A percentile compares a stretch with the other conserved stretches of the same genome.
Evolutionary conservation across 2,888 invertebrate species (phyloP).

Genomic region (Didymodactylos carnosus): DNA sequence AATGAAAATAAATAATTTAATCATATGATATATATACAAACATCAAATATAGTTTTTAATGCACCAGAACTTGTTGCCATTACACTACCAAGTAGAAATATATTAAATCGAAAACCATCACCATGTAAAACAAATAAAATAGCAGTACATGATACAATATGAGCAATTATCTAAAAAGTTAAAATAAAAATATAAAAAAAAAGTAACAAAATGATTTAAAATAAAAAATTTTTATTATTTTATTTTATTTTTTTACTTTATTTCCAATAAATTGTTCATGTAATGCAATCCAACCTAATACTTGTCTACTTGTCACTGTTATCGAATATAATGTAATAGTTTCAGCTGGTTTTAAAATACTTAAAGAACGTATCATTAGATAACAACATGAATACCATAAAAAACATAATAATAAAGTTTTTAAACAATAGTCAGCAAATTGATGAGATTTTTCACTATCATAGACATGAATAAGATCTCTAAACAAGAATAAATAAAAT

Average conservation of each 20-base stretch:
- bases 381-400: not conserved
- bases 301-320: not conserved
- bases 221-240: too few species aligned
- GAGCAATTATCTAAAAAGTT: not conserved
- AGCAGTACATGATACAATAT: not conserved
- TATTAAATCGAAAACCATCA: not conserved
- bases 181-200: not conserved
- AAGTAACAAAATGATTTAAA: not conserved
- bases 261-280: not conserved
- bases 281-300: not conserved
- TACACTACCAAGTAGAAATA: not conserved
- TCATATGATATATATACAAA: not conserved
- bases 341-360: not conserved
- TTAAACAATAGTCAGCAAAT: not conserved
- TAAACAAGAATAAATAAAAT: not conserved
- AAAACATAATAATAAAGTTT: not conserved
- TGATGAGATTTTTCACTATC: not conserved
- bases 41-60: not conserved
- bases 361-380: not conserved
- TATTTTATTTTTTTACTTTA: too few species aligned
- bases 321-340: not conserved
- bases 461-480: not conserved
- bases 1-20: not conserved
- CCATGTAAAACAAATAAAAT: not conserved
- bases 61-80: not conserved